Conservation (phyloP, 1,140 invertebrate species). For the Plectus sambesii region DNA sequence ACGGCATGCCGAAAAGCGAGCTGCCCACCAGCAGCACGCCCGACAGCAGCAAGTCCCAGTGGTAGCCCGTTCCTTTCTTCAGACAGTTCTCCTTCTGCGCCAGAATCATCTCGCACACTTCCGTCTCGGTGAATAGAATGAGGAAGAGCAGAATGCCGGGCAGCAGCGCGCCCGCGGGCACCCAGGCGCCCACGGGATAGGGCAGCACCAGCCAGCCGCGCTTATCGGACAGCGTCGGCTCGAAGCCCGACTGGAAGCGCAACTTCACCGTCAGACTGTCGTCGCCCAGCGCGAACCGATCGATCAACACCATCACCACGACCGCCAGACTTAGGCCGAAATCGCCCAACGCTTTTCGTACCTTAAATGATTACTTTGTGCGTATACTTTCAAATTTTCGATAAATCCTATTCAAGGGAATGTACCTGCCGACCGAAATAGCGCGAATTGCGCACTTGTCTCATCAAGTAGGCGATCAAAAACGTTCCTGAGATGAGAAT, state of each 20-base stretch:
- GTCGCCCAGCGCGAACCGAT: conserved; percentile 59
- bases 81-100: conserved; percentile 78
- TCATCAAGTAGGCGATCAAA: conserved; percentile 75
- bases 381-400: conserved; percentile 53
- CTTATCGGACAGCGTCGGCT: conserved; percentile 58
- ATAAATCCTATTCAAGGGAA: too few relatives aligned
- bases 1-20: conserved; percentile 72
- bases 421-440: conserved; percentile 79
- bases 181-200: conserved; percentile 60
- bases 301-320: conserved; percentile 67
- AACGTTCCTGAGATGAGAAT: conserved; percentile 80
- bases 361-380: conserved; percentile 55
- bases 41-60: conserved; percentile 81
- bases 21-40: conserved; percentile 64
- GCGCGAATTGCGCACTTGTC: conserved; percentile 82
- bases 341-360: conserved; percentile 76
- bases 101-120: conserved; percentile 84
- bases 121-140: conserved; percentile 84
- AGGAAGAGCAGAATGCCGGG: conserved; percentile 82
- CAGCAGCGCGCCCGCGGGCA: conserved; percentile 63
- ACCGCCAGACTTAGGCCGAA: conserved; percentile 90
- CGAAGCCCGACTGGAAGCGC: conserved; percentile 66
- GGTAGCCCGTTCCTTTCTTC: conserved; percentile 79
- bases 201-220: conserved; percentile 72
- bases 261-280: conserved; percentile 67